These are phyloP conservation scores for Eupithecia inturbata DNA, from an alignment of 2,888 invertebrate species.

Conservation along the genomic window DNA sequence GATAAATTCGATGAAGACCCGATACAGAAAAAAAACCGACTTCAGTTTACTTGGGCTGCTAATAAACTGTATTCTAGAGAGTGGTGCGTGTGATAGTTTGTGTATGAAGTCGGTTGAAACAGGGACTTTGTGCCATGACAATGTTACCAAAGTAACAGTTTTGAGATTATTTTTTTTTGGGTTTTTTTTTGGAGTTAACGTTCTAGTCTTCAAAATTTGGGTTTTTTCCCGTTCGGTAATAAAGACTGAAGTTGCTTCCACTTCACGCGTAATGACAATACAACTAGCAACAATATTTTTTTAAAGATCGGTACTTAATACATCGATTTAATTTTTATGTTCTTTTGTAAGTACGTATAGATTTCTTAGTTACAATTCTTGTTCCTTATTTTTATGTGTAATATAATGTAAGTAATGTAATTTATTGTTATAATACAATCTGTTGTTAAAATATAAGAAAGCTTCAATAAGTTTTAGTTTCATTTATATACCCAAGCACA, in stretches of 20 bases:
- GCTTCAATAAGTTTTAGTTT: slow-evolving; percentile 54
- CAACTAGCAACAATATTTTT: slow-evolving; percentile 23
- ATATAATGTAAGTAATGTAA: slow-evolving; percentile 57
- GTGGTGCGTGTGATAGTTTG: slow-evolving; percentile 25
- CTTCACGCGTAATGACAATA: slow-evolving; percentile 44
- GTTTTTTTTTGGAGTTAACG: slow-evolving; percentile 50
- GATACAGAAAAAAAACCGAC: slow-evolving; percentile 32
- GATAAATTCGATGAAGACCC: background rate
- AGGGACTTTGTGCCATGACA: slow-evolving; percentile 71
- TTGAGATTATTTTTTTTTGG: slow-evolving; percentile 65
- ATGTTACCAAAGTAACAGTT: slow-evolving; percentile 77
- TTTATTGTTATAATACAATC: slow-evolving; percentile 76
- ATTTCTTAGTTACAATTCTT: slow-evolving; percentile 52
- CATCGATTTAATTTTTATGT: slow-evolving; percentile 1
- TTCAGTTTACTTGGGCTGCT: slow-evolving; percentile 25
- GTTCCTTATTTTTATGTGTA: slow-evolving; percentile 73
- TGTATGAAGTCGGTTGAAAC: slow-evolving; percentile 24
- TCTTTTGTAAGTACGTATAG: slow-evolving; percentile 24
- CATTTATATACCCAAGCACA: background rate
- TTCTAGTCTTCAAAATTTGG: slow-evolving; percentile 69
- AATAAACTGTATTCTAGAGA: slow-evolving; percentile 14
- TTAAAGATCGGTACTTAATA: background rate
- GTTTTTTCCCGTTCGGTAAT: slow-evolving; percentile 51
- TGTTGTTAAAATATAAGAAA: slow-evolving; percentile 75
- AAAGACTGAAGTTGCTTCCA: slow-evolving; percentile 62